These are phyloP conservation scores for Ptilodon capucinus DNA, from an alignment of 2,888 invertebrate genomes.

Conservation along the genomic window DNA sequence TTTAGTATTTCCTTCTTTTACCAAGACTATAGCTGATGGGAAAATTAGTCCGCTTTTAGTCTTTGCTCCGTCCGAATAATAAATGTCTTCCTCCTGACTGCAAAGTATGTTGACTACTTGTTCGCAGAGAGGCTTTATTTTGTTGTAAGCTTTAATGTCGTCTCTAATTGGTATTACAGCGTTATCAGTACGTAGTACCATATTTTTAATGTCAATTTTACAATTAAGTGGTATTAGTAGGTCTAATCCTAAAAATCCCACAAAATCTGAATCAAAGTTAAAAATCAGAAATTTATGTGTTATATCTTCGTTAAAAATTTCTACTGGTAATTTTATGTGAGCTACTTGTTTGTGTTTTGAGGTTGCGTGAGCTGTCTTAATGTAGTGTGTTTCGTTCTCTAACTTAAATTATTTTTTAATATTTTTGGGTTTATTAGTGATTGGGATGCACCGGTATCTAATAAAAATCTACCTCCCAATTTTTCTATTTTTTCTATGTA, in stretches of 20 bases:
- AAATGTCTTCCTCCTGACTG: constrained; percentile 23
- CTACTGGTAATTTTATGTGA: constrained; percentile 6
- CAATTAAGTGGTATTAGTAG: constrained; percentile 15
- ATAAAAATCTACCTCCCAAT: constrained; percentile 26
- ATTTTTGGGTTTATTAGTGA: constrained; percentile 19
- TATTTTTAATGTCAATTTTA: constrained; percentile 34
- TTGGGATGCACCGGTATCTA: constrained; percentile 30
- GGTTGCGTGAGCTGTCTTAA: constrained; percentile 54
- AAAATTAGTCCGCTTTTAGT: constrained; percentile 17
- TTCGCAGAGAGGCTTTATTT: constrained; percentile 17
- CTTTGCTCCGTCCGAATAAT: constrained; percentile 8
- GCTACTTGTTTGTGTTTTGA: constrained; percentile 35
- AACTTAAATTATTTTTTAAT: constrained; percentile 13
- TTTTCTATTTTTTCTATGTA: constrained; percentile 24
- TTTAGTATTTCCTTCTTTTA: constrained; percentile 16
- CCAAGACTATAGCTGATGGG: constrained; percentile 12
- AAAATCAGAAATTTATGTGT: constrained; percentile 34
- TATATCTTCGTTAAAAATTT: constrained; percentile 21
- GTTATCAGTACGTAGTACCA: constrained; percentile 14
- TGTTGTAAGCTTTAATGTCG: constrained; percentile 18
- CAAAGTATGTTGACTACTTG: constrained; percentile 22
- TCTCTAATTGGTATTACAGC: constrained; percentile 19
- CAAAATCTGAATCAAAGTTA: constrained; percentile 31
- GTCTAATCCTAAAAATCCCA: constrained; percentile 32
- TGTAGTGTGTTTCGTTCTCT: constrained; percentile 44